Evolutionary conservation across 2,797 vertebrate genomes (phyloP).

Genomic region (Phalloptychus januarius): DNA sequence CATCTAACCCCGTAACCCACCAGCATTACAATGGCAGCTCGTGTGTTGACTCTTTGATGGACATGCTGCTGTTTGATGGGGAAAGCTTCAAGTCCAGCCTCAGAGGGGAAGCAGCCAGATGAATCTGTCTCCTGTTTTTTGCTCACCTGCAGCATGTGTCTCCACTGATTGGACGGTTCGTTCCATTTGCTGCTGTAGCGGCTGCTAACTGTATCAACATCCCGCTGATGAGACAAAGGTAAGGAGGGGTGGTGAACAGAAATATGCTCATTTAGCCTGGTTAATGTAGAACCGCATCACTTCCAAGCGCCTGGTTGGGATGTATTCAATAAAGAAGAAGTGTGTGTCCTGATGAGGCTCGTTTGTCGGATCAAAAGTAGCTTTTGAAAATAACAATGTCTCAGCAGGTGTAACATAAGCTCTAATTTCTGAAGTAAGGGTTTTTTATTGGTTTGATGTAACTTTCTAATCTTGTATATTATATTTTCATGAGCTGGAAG

Average conservation of each 20-base stretch:
- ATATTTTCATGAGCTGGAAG: neutral
- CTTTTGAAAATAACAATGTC: neutral
- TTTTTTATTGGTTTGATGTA: neutral
- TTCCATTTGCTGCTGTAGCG: conserved; percentile 97
- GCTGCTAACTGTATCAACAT: conserved; percentile 99
- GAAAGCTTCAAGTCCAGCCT: neutral
- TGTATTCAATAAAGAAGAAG: neutral
- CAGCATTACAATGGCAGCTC: conserved; percentile 47
- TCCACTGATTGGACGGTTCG: conserved; percentile 94
- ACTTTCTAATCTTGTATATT: neutral
- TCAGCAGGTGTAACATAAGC: neutral
- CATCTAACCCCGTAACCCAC: conserved; percentile 57
- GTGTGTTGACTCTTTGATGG: conserved; percentile 9
- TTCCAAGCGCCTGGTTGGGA: neutral
- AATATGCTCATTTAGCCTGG: neutral
- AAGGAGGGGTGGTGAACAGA: conserved; percentile 21
- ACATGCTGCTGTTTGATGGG: neutral
- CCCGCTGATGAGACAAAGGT: conserved; percentile 98
- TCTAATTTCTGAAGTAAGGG: neutral
- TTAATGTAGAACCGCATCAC: neutral
- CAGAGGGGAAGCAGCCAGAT: neutral
- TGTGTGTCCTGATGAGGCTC: neutral
- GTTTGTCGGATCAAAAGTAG: neutral
- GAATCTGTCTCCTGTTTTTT: neutral
- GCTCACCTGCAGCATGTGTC: conserved; percentile 85